phyloP scores from a whole-genome alignment of 2,113 vertebrate species.

The Vidua chalybeata region DNA sequence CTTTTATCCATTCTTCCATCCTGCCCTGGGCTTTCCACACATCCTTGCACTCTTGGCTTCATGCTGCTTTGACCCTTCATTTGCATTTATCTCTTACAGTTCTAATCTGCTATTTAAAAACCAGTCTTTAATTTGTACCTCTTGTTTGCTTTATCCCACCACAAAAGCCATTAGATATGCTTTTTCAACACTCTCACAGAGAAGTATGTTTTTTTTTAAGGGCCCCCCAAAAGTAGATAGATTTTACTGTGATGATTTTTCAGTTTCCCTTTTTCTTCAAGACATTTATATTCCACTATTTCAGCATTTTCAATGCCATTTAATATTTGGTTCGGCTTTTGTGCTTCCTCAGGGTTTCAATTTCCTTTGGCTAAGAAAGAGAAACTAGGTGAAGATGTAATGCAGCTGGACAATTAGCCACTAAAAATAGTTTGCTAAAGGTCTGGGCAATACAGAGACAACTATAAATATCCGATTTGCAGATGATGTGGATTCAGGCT shows the following conservation, averaged over 20 bases:
- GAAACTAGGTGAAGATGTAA: constrained; percentile 43
- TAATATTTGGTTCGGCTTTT: neutral
- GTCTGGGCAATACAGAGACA: neutral
- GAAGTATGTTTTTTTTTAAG: neutral
- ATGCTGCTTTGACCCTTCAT: neutral
- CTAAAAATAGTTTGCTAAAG: constrained; percentile 55
- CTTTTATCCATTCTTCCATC: constrained; percentile 19
- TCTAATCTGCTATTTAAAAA: constrained; percentile 43
- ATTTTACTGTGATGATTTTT: neutral
- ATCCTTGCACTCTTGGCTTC: constrained; percentile 3
- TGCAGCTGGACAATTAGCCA: constrained; percentile 44
- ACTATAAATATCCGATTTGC: neutral
- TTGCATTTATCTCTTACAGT: constrained; percentile 19
- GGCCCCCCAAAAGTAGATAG: neutral
- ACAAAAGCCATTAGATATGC: neutral
- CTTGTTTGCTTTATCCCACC: constrained; percentile 18
- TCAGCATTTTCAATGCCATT: neutral
- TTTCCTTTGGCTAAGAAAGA: constrained; percentile 25
- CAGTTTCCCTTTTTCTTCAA: neutral
- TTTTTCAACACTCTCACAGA: neutral
- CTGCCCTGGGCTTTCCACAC: constrained; percentile 6
- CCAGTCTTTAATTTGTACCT: neutral
- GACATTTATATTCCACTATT: neutral
- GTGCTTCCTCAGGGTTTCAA: neutral
- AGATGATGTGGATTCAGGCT: neutral